Conservation (phyloP, 2,797 vertebrate genomes). For the Australoheros facetus region DNA sequence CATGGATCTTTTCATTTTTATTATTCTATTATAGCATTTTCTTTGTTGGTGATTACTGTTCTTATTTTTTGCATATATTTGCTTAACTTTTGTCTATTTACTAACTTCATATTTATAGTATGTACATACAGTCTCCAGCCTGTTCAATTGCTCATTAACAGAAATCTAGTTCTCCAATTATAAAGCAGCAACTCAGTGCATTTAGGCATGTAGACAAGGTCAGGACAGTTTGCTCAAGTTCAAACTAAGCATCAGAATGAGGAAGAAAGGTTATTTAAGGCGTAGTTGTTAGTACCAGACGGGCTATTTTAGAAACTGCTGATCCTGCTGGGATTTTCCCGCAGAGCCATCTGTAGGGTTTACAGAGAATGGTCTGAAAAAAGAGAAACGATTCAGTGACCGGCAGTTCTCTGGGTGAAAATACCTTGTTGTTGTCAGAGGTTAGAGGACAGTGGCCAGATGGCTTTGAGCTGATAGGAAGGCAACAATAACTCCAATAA, state of each 20-base stretch:
- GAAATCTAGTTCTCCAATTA: too few species aligned
- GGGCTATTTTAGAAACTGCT: not conserved
- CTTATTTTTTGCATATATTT: not conserved
- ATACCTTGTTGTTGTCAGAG: not conserved
- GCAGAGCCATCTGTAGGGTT: not conserved
- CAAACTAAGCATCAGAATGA: not conserved
- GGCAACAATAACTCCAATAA: not conserved
- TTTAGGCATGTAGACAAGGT: not conserved
- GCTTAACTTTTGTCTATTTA: not conserved
- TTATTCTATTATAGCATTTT: not conserved
- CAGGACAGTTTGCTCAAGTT: not conserved
- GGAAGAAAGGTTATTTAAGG: not conserved
- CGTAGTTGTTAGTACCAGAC: not conserved
- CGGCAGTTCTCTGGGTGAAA: not conserved
- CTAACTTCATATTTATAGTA: too few species aligned
- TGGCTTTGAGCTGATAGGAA: not conserved
- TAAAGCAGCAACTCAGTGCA: not conserved
- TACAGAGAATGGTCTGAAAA: not conserved
- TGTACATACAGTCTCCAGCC: not conserved
- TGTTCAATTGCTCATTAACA: too few species aligned
- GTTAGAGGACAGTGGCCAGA: not conserved
- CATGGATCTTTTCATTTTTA: rapidly evolving
- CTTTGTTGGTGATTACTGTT: not conserved
- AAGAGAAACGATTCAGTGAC: not conserved
- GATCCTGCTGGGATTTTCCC: not conserved